Conservation (phyloP, 2,797 vertebrate species). For the Monodelphis domestica region DNA sequence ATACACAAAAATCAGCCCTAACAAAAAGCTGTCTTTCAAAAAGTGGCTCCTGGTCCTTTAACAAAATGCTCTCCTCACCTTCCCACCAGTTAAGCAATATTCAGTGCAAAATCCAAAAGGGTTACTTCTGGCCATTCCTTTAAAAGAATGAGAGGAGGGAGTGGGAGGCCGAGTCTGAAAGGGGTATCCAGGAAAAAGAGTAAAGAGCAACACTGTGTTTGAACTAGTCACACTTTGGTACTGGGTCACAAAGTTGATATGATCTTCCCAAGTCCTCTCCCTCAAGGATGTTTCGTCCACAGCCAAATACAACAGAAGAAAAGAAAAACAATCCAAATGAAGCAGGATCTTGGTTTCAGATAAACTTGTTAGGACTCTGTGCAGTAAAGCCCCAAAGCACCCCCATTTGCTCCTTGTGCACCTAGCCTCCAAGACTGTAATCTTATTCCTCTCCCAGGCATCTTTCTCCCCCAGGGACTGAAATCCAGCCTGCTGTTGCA, state of each 20-base stretch:
- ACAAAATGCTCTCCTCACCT: not conserved
- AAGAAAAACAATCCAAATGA: slow-evolving; percentile 72
- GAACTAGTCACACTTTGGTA: slow-evolving; percentile 66
- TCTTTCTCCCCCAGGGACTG: slow-evolving; percentile 58
- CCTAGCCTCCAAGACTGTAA: slow-evolving; percentile 72
- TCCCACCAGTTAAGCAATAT: slow-evolving; percentile 51
- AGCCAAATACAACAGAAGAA: slow-evolving; percentile 79
- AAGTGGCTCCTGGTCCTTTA: slow-evolving; percentile 59
- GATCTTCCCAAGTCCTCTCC: slow-evolving; percentile 68
- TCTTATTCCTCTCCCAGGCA: slow-evolving; percentile 74
- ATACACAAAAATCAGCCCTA: slow-evolving; percentile 49
- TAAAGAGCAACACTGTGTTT: not conserved
- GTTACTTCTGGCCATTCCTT: slow-evolving; percentile 61
- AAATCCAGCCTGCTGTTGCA: slow-evolving; percentile 56
- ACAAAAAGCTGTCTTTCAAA: slow-evolving; percentile 59
- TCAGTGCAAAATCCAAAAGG: slow-evolving; percentile 55
- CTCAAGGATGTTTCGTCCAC: slow-evolving; percentile 31
- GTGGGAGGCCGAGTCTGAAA: not conserved
- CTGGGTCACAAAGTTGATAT: slow-evolving; percentile 68
- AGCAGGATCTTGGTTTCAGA: slow-evolving; percentile 77
- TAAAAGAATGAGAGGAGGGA: slow-evolving; percentile 47
- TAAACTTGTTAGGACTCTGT: slow-evolving; percentile 73
- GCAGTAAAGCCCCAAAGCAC: slow-evolving; percentile 59
- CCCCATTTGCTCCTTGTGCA: slow-evolving; percentile 70
- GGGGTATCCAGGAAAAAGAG: not conserved